phyloP scores from a whole-genome alignment of 2,888 invertebrate species.

The Acrocyrtus sp. region DNA sequence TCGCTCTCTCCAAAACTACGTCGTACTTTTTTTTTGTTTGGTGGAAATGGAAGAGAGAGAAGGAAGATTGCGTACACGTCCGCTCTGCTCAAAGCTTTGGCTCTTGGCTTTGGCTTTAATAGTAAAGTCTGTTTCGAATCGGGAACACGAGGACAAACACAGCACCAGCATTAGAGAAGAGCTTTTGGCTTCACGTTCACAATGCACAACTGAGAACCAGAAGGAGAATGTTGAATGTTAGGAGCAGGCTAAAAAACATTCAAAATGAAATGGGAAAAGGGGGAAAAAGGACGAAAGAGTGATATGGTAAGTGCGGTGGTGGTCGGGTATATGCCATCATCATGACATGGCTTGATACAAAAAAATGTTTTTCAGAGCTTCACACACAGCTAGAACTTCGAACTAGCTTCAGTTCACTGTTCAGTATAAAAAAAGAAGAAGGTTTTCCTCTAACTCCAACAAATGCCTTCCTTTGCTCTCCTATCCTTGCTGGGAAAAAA shows the following conservation, averaged over 20 bases:
- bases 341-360: too few species aligned
- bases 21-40: conserved; percentile 9
- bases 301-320: conserved; percentile 1
- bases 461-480: too few species aligned
- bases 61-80: too few species aligned
- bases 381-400: too few species aligned
- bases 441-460: too few species aligned
- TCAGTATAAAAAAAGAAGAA: too few species aligned
- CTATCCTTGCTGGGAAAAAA: too few species aligned
- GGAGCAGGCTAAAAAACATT: neutral
- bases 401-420: too few species aligned
- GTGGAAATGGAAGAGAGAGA: too few species aligned
- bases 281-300: conserved; percentile 11
- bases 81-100: conserved; percentile 22
- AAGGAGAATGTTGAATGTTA: neutral
- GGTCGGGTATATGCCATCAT: neutral
- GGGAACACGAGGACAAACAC: conserved; percentile 42
- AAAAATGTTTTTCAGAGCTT: too few species aligned
- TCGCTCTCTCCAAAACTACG: neutral
- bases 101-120: neutral
- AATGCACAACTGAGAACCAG: neutral
- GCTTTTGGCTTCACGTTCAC: too few species aligned
- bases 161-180: too few species aligned
- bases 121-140: conserved; percentile 17
- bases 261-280: neutral